Percentiles rank a stretch among this genome's conserved stretches.
These are phyloP conservation scores for Lasiurus borealis DNA, from an alignment of 2,113 vertebrate genomes.

Conservation along the genomic window DNA sequence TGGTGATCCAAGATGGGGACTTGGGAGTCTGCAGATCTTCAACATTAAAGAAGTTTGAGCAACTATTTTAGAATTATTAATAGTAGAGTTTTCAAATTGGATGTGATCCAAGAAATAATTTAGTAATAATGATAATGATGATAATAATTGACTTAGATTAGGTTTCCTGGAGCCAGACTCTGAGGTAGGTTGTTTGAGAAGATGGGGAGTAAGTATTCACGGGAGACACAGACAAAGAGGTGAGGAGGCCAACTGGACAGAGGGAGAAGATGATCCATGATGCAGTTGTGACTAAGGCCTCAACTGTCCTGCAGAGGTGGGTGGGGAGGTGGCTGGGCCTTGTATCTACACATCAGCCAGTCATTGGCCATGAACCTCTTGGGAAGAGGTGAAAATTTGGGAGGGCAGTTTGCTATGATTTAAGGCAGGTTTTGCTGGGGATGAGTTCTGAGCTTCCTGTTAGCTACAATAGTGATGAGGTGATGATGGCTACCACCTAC, in stretches of 20 bases:
- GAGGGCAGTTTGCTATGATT: neutral
- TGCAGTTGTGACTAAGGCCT: accelerated
- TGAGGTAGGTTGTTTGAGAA: neutral
- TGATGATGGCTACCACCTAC: neutral
- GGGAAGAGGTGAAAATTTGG: neutral
- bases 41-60: neutral
- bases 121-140: neutral
- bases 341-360: no score
- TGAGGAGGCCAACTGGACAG: accelerated
- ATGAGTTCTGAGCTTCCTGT: neutral
- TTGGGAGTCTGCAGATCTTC: neutral
- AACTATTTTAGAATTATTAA: neutral
- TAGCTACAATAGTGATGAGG: accelerated
- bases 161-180: neutral
- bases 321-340: neutral
- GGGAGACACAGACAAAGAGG: neutral
- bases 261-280: neutral
- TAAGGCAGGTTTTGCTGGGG: neutral
- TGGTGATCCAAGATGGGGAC: neutral
- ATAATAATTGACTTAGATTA: neutral
- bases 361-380: neutral
- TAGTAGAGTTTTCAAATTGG: neutral
- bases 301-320: accelerated
- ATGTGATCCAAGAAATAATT: neutral
- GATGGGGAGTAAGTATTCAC: neutral